A percentile compares a stretch with the other conserved stretches of the same genome.
phyloP scores from a whole-genome alignment of 1,140 invertebrate species.

The Venturia canescens region DNA sequence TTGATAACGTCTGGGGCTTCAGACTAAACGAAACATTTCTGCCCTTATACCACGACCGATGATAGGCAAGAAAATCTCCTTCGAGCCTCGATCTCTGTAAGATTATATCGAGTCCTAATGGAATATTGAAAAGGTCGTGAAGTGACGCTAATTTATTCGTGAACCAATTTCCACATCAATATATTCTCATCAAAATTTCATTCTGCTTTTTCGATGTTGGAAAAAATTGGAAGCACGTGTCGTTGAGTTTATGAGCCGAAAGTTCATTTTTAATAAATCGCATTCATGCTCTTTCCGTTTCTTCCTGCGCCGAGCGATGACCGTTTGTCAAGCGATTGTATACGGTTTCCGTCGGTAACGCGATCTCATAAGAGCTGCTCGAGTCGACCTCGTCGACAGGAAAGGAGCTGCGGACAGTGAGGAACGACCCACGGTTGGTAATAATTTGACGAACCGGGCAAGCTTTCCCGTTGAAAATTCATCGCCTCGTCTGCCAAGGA shows the following conservation, averaged over 20 bases:
- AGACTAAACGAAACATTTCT: not conserved
- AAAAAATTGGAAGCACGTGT: not conserved
- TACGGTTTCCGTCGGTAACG: not conserved
- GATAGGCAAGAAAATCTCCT: not conserved
- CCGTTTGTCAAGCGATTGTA: not conserved
- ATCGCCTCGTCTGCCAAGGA: not conserved
- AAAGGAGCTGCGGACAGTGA: constrained; percentile 26
- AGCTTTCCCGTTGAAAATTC: constrained; percentile 25
- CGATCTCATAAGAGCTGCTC: not conserved
- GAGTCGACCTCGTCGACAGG: not conserved
- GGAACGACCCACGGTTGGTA: constrained; percentile 14
- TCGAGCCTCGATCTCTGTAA: not conserved
- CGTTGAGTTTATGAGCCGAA: not conserved
- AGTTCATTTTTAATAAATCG: not conserved
- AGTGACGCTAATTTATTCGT: not conserved
- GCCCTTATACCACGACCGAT: constrained; percentile 7
- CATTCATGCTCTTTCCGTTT: not conserved
- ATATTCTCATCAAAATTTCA: not conserved
- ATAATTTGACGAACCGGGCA: not conserved
- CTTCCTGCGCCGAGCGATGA: not conserved
- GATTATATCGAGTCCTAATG: not conserved
- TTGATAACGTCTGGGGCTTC: constrained; percentile 26
- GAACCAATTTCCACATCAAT: not conserved
- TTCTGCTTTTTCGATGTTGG: not conserved
- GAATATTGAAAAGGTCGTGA: not conserved